Conservation (phyloP, 2,888 invertebrate genomes). For the Ferrisia virgata region DNA sequence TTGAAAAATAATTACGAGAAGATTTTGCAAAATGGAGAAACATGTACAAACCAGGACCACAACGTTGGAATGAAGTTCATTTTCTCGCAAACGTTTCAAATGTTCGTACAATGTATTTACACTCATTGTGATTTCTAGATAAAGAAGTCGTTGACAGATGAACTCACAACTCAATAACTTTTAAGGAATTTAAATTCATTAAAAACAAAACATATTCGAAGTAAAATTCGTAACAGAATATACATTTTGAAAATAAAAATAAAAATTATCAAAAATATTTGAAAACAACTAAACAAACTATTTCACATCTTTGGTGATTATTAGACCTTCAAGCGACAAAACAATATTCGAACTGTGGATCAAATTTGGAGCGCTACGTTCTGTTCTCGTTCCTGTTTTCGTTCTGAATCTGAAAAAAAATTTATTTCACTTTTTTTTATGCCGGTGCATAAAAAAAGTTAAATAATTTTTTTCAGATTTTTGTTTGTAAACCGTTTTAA, state of each 20-base stretch:
- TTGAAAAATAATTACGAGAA: not conserved
- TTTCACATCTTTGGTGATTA: too few species aligned
- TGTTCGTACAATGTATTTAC: conserved; percentile 65
- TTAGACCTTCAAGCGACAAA: too few species aligned
- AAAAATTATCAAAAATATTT: not conserved
- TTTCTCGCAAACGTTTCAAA: conserved; percentile 66
- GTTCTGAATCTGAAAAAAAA: too few species aligned
- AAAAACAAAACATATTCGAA: not conserved
- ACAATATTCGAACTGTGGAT: too few species aligned
- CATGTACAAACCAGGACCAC: conserved; percentile 62
- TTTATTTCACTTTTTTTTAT: too few species aligned
- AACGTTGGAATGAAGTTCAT: conserved; percentile 69
- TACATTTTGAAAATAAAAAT: not conserved
- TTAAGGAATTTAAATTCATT: not conserved
- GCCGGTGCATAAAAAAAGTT: too few species aligned
- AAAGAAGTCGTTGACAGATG: not conserved
- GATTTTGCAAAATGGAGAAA: not conserved
- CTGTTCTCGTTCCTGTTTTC: too few species aligned
- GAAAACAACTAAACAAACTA: too few species aligned
- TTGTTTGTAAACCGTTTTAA: too few species aligned
- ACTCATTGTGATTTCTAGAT: conserved; percentile 50
- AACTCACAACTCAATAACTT: not conserved
- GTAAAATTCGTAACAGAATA: too few species aligned
- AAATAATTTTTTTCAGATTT: too few species aligned
- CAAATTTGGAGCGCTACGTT: too few species aligned